Percentiles rank a stretch among this genome's conserved stretches.
Evolutionary conservation across 2,113 vertebrate species (phyloP).

Genomic region (Neogobius melanostomus): DNA sequence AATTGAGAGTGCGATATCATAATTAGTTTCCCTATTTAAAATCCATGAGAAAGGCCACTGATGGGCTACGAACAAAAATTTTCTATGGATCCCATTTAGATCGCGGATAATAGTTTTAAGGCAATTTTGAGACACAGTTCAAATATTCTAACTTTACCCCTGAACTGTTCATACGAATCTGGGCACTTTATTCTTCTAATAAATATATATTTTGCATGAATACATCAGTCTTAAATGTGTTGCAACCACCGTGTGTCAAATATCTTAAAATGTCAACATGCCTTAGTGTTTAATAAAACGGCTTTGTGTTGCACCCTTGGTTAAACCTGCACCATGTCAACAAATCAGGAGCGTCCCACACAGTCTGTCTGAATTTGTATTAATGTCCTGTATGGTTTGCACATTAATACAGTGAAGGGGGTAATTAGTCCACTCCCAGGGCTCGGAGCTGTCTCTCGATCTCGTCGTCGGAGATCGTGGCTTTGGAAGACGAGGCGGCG

Average conservation of each 20-base stretch:
- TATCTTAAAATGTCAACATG: constrained; percentile 16
- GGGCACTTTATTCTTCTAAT: neutral
- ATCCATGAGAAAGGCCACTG: too few species aligned
- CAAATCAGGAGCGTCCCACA: constrained; percentile 26
- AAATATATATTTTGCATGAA: constrained; percentile 28
- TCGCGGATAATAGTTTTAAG: neutral
- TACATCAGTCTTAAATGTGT: constrained; percentile 21
- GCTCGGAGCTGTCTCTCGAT: constrained; percentile 96
- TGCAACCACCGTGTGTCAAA: constrained; percentile 32
- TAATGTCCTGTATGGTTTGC: constrained; percentile 28
- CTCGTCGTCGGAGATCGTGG: constrained; percentile 93
- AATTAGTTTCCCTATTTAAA: too few species aligned
- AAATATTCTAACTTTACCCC: neutral
- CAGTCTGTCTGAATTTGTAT: constrained; percentile 37
- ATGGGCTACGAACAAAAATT: too few species aligned
- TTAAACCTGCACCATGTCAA: constrained; percentile 30
- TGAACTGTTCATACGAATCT: neutral
- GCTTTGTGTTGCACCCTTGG: constrained; percentile 3
- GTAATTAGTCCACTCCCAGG: constrained; percentile 88
- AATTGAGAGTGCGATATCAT: too few species aligned
- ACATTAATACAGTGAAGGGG: constrained; percentile 14
- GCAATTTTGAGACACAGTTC: neutral
- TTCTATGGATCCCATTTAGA: too few species aligned
- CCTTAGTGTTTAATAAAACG: constrained; percentile 11
- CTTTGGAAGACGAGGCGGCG: constrained; percentile 80